Evolutionary conservation across 1,140 invertebrate species (phyloP), one percentile per base, ranked within the genome.

Genomic region (Pseudomyrmex concolor): DNA sequence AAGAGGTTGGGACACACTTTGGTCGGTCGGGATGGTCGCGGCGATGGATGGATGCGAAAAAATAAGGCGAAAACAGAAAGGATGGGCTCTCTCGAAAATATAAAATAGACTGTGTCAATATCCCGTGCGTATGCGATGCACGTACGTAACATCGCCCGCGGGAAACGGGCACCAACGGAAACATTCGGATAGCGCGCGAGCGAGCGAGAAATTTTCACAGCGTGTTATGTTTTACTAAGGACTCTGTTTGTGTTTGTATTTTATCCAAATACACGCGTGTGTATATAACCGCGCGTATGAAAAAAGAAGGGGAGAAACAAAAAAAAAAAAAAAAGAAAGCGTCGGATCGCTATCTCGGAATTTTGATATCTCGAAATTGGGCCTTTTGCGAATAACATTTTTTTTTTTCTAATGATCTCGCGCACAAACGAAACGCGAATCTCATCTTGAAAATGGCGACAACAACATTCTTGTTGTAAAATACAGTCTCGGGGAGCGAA

Each of bases 181-280:
- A 66, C 51, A 50, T 63, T 34, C 34, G 34, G 34, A 34, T 34
- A 34, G 34, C 34, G 34, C 22, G 34, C 51, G 51, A 63, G 9
- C 13, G 19, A 15, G 66, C 54, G 77, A 66, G 68, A 86, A 86
- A 84, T 55, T 62, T 62, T 60, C 13, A 34, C 34, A 17, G 67
- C 60, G 68, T 78, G 76, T 72, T 76, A 74, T 74, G 67, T 73
- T 84, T 86, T 85, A 78, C 85, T 19, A 80, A 86, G 80, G 19
- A 76, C 71, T 34, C 34, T 85, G 76, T 86, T 84, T 84, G 85
- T 62, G 51, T 55, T 80, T 66, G 66, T 55, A 68, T 86, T 86
- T 72, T 59, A 66, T 71, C 59, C 59, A 86, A 77, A 60, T 62
- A 81, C 1, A 13, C 34, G 72, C 34, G 74, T 59, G 54, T 70